Conservation (phyloP, 2,113 vertebrate genomes). For the mouse (Mus musculus) region DNA sequence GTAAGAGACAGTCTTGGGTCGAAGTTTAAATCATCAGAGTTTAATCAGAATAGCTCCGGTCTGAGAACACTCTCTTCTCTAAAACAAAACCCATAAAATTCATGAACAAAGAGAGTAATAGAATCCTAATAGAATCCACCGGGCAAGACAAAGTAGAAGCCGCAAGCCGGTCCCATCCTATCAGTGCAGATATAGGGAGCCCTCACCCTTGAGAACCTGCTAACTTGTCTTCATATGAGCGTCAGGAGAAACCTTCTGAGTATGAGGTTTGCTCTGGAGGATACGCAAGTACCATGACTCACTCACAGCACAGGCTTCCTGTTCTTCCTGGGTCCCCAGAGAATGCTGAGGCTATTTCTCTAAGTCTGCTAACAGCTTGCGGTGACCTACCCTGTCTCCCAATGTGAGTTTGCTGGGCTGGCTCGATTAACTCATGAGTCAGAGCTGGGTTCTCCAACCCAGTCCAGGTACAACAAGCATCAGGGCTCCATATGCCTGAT, state of each 20-base stretch:
- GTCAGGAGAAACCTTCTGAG: background rate
- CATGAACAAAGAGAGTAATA: background rate
- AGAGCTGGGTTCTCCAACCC: background rate
- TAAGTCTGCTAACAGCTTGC: background rate
- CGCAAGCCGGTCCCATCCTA: background rate
- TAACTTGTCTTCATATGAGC: accelerated
- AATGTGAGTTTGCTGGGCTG: background rate
- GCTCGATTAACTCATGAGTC: background rate
- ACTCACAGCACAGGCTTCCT: background rate
- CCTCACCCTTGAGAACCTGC: accelerated
- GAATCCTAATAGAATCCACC: background rate
- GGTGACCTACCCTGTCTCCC: background rate
- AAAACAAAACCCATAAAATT: background rate
- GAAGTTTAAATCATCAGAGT: constrained; percentile 75
- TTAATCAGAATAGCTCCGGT: constrained; percentile 64
- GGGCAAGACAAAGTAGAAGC: background rate
- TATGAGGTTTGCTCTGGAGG: background rate
- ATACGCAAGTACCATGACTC: background rate
- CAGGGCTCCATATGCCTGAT: background rate
- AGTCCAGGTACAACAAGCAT: background rate
- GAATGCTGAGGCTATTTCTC: background rate
- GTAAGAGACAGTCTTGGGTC: constrained; percentile 77
- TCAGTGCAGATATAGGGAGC: accelerated
- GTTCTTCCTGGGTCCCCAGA: background rate
- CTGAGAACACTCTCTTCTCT: constrained; percentile 49